Conservation (phyloP, 1,140 invertebrate genomes). For the Watersipora subatra region DNA sequence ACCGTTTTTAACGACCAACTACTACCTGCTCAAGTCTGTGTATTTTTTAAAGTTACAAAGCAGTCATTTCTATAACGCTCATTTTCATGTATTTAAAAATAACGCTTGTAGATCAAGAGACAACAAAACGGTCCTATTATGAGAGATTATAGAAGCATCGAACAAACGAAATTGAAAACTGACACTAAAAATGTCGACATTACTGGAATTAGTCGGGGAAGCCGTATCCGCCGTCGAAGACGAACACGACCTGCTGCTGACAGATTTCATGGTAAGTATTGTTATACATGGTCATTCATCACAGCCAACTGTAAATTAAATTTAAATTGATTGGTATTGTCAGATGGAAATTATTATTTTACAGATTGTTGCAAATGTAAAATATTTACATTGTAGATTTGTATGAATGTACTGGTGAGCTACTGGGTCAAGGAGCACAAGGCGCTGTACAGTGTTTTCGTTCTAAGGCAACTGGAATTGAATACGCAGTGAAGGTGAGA, state of each 20-base stretch:
- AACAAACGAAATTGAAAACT: not conserved
- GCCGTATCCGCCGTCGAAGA: no score
- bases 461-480: not conserved
- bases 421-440: not conserved
- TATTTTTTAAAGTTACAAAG: no score
- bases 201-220: not conserved
- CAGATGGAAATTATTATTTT: no score
- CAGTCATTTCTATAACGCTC: no score
- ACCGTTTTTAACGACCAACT: no score
- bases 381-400: not conserved
- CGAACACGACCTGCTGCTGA: not conserved
- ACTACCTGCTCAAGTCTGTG: no score
- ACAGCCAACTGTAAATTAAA: not conserved
- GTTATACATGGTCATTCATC: not conserved
- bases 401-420: not conserved
- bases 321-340: no score
- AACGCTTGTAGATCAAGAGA: no score
- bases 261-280: not conserved
- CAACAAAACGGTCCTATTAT: no score
- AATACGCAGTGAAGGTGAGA: constrained; percentile 3
- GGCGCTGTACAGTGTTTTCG: not conserved
- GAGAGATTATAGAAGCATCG: not conserved
- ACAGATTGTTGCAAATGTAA: not conserved
- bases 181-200: not conserved
- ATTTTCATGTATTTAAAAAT: no score